Base-by-base conservation (phyloP, 2,888 invertebrate species). In the Galerucella calmariensis region DNA sequence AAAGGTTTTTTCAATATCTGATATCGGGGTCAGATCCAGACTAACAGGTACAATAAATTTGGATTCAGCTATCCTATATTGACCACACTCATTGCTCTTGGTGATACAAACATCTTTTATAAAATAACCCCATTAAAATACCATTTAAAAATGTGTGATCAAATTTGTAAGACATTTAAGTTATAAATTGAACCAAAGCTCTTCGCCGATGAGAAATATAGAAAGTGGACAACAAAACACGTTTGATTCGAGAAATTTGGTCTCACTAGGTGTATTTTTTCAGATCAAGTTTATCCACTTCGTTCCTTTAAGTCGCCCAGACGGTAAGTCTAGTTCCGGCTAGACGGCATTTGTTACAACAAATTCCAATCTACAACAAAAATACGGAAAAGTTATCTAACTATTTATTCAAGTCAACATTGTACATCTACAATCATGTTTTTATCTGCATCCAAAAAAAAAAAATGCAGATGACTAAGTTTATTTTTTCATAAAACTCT, bases 261-360 rank as follows among this genome's bases (percentile, higher is more conserved):
- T 90, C 91, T 92, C 90, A 92, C 90, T 91, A 92, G 92, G 91
- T 92, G 89, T 92, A 92, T 93, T 92, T 93, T 93, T 93, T 92
- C 93, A 93, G 93, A 86, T 87, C 87, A 87, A 91, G 91, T 91
- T 89, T 85, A 83, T 85, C 87, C 86, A 85, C 85, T 90, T 89
- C 90, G 90, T 91, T 89, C 89, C 87, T 87, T 86, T 90, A 90
- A 81, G 90, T 90, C 89, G 88, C 87, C 88, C 88, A 86, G 90
- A 90, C 89, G 91, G 92, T 92, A 92, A 92, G 92, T 92, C 89
- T 90, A 90, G 90, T 89, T 88, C 88, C 88, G 90, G 85, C 87
- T 87, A 88, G 87, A 87, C 87, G 82, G 85, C 84, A 83, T 82
- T 84, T 82, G 75, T 80, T 85, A 84, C 84, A 83, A 83, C 82